phyloP scores from a whole-genome alignment of 1,140 invertebrate genomes.

The Aphaenogaster rudis region DNA sequence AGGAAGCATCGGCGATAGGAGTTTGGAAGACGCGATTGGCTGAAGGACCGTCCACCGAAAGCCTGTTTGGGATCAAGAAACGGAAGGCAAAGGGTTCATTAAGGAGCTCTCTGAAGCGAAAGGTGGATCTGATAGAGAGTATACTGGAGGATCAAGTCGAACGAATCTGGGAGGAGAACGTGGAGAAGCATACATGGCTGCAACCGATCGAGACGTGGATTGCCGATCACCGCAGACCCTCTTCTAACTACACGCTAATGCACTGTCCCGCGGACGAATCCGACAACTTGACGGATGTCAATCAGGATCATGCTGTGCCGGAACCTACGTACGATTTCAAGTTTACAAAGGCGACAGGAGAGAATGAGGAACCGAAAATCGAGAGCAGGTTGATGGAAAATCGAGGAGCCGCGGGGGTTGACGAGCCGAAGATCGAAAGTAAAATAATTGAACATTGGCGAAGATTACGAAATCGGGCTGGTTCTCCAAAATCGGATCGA shows the following conservation, averaged over 20 bases:
- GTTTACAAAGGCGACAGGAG: constrained; percentile 1
- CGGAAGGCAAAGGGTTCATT: constrained; percentile 64
- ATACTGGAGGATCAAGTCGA: constrained; percentile 77
- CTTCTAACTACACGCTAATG: background rate
- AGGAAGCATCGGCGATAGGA: background rate
- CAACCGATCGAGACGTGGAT: constrained; percentile 79
- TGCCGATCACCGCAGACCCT: constrained; percentile 66
- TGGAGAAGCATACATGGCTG: constrained; percentile 79
- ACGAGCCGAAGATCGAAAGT: constrained; percentile 47
- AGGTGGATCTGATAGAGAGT: constrained; percentile 77
- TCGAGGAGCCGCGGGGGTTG: background rate
- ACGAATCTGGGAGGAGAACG: constrained; percentile 72
- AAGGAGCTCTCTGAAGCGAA: constrained; percentile 71
- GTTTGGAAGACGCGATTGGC: background rate
- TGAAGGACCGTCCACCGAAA: constrained; percentile 44
- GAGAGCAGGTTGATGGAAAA: background rate
- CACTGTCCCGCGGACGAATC: background rate
- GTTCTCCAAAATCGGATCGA: background rate
- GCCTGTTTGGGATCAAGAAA: constrained; percentile 27
- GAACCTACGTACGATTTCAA: constrained; percentile 52
- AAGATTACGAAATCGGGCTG: background rate
- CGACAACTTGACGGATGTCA: background rate
- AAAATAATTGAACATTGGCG: constrained; percentile 31
- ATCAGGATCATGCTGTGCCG: background rate
- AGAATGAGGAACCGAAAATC: constrained; percentile 53